Conservation (phyloP, 1,140 invertebrate species). For the Leptestheria dahalacensis region DNA sequence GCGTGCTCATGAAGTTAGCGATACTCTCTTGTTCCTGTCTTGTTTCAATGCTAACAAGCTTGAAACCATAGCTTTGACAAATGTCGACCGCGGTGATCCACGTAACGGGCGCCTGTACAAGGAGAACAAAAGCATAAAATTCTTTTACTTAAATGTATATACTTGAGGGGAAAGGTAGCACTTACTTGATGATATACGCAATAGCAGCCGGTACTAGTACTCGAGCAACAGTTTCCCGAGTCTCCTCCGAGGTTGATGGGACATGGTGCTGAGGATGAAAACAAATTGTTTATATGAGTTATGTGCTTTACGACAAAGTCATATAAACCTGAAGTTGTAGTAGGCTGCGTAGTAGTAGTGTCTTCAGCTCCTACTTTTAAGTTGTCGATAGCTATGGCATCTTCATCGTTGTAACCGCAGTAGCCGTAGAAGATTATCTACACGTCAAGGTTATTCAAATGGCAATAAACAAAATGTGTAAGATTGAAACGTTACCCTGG, state of each 20-base stretch:
- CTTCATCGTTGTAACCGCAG: background rate
- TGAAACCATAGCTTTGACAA: background rate
- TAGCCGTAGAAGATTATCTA: background rate
- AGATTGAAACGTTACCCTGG: background rate
- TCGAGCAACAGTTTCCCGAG: background rate
- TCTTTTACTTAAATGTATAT: background rate
- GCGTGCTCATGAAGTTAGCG: too few species aligned
- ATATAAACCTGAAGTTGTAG: background rate
- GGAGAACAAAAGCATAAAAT: background rate
- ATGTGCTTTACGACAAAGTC: background rate
- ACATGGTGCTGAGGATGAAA: background rate
- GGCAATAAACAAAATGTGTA: background rate
- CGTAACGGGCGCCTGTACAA: background rate
- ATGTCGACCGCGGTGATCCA: background rate
- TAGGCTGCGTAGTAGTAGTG: background rate
- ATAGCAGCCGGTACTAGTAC: background rate
- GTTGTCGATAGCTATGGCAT: background rate
- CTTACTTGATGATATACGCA: background rate
- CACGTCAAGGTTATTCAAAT: background rate
- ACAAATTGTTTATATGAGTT: background rate
- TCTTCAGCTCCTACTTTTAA: background rate
- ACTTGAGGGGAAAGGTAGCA: background rate
- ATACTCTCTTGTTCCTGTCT: background rate
- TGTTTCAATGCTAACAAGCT: background rate
- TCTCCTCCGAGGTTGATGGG: background rate